phyloP scores from a whole-genome alignment of 2,113 vertebrate genomes.

The cat (Felis catus) region DNA sequence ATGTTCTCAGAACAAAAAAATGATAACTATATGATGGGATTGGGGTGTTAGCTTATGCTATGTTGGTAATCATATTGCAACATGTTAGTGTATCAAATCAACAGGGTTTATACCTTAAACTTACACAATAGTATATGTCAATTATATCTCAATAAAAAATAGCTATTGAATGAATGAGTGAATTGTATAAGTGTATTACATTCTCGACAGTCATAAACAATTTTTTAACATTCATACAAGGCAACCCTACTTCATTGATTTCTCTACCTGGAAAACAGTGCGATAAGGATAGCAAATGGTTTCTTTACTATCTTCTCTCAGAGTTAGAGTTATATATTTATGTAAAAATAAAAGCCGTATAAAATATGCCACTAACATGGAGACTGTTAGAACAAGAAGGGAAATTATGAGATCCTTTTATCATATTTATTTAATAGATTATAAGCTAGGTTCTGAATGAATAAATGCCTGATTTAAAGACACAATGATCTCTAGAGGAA shows the following conservation, averaged over 20 bases:
- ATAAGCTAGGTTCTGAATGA: background rate
- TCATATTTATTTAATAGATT: background rate
- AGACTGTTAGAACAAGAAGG: background rate
- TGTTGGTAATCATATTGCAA: background rate
- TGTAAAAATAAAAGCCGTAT: background rate
- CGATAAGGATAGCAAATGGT: background rate
- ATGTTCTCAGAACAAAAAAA: background rate
- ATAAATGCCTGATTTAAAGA: background rate
- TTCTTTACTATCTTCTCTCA: background rate
- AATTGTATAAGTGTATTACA: background rate
- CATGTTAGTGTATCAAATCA: background rate
- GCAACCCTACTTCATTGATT: background rate
- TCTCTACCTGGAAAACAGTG: background rate
- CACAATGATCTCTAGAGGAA: background rate
- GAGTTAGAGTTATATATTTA: background rate
- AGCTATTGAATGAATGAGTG: background rate
- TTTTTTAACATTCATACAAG: background rate
- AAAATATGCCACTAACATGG: background rate
- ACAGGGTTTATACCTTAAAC: background rate
- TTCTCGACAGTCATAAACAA: background rate
- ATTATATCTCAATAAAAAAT: background rate
- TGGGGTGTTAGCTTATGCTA: background rate
- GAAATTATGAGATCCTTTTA: background rate
- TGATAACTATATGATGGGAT: background rate
- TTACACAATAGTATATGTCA: background rate